Base-by-base conservation (phyloP, 1,140 invertebrate genomes). In the Cherax quadricarinatus region DNA sequence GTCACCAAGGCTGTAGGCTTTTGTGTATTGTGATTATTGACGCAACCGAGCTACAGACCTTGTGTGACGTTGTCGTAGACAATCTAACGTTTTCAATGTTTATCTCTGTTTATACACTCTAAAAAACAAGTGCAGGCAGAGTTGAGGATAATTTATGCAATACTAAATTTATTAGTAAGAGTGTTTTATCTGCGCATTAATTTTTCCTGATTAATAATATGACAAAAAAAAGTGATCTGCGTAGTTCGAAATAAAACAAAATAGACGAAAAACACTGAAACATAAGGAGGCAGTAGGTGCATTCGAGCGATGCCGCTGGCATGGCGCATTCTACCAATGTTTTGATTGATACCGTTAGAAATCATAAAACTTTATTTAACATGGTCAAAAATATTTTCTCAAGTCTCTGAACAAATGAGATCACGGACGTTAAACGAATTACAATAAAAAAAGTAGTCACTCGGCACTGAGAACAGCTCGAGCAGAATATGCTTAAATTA, bases 31-130 rank as follows among this genome's bases (percentile, higher is more conserved):
- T 70, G 62, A 1, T 70, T 3, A 7, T 5, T 70, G 62, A 70
- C 62, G 62, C 62, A 75, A 75, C n/a, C 24, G 70, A 75, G 70
- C 70, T 75, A n/a, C 24, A 75, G 70, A 30, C 70, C 70, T 75
- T 75, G 70, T n/a, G 4, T 12, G 70, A 75, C 70, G 5, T 30
- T 30, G n/a, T n/a, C 21, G 12, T 7, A 9, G 12, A 6, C 1
- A 6, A 30, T 6, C 7, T 75, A n/a, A 30, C 14, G 21, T 75
- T 75, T 41, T 41, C 7, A 2, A 24, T 9, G 1, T 7, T 24
- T 24, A 9, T 6, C 3, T n/a, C 5, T 24, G 0, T 0, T 75
- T 30, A 7, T 30, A 21, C 2, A 3, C 0, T 30, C n/a, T 5
- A 6, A 6, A 14, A 30, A 30, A 24, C 4, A 21, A 24, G n/a